A percentile compares a stretch with the other conserved stretches of the same genome.
Evolutionary conservation across 2,797 vertebrate species (phyloP).

Genomic region (Ibycter americanus): DNA sequence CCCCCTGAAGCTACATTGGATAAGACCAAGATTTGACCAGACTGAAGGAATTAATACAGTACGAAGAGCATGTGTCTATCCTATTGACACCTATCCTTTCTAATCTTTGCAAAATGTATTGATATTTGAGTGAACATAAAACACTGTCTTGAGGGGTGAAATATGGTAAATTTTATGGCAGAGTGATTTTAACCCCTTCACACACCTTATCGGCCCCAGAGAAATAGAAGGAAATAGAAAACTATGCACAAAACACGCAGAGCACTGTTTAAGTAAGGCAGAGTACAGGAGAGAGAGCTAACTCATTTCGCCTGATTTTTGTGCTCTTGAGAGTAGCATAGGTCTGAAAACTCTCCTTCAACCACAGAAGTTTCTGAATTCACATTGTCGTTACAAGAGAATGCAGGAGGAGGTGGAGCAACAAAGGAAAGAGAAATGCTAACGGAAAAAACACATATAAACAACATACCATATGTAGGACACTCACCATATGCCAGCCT

Average conservation of each 20-base stretch:
- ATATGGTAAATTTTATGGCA: not conserved
- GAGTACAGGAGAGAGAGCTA: not conserved
- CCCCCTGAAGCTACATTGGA: constrained; percentile 36
- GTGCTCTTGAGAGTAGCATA: not conserved
- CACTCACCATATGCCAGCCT: constrained; percentile 51
- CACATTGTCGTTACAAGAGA: not conserved
- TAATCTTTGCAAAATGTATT: not conserved
- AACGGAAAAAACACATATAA: constrained; percentile 59
- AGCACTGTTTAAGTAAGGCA: not conserved
- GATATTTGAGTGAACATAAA: not conserved
- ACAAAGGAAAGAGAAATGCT: constrained; percentile 58
- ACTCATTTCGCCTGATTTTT: not conserved
- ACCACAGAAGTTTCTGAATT: constrained; percentile 19
- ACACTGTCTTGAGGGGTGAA: not conserved
- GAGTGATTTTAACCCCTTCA: not conserved
- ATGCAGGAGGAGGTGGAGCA: constrained; percentile 39
- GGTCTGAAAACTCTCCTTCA: not conserved
- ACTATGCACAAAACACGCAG: not conserved
- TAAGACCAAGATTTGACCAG: not conserved
- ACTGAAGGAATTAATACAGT: not conserved
- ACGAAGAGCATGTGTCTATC: accelerated
- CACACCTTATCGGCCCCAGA: not conserved
- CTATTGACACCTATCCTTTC: not conserved
- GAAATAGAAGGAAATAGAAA: not conserved
- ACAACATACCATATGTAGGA: constrained; percentile 59